phyloP scores from a whole-genome alignment of 1,140 invertebrate species.

The Leguminivora glycinivorella region DNA sequence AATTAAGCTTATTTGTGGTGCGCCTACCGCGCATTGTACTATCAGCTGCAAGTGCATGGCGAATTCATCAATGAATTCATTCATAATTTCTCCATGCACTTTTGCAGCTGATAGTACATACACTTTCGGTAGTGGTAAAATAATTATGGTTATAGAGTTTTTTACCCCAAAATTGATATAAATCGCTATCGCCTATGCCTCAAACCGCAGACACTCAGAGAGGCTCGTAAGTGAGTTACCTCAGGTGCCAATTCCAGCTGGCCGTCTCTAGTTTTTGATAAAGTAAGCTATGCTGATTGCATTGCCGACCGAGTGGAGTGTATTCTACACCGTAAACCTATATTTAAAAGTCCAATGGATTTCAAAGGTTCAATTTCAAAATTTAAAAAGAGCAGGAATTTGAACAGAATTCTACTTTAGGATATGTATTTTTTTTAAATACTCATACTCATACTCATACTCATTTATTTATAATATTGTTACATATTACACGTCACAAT shows the following conservation, averaged over 20 bases:
- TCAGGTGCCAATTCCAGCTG: slow-evolving; percentile 58
- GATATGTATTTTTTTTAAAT: too few relatives aligned
- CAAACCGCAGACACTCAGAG: slow-evolving; percentile 37
- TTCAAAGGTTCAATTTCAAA: not conserved
- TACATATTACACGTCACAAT: too few relatives aligned
- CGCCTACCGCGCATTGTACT: too few relatives aligned
- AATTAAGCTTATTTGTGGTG: too few relatives aligned
- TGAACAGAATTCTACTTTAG: not conserved
- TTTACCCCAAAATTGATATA: not conserved
- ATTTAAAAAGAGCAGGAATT: not conserved
- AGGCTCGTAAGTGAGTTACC: slow-evolving; percentile 59
- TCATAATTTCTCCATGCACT: too few relatives aligned
- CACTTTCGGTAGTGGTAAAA: too few relatives aligned
- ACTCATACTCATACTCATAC: too few relatives aligned
- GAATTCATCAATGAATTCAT: too few relatives aligned
- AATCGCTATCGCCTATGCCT: slow-evolving; percentile 35
- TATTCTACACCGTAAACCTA: slow-evolving; percentile 3
- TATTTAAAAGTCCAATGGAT: not conserved
- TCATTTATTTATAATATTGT: too few relatives aligned
- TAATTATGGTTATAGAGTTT: too few relatives aligned
- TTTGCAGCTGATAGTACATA: too few relatives aligned
- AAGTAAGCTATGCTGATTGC: slow-evolving; percentile 29
- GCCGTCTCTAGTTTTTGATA: slow-evolving; percentile 26
- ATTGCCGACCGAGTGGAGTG: not conserved
- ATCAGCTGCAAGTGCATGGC: too few relatives aligned